Conservation (phyloP, 2,113 vertebrate genomes). For the Triplophysa dalaica region DNA sequence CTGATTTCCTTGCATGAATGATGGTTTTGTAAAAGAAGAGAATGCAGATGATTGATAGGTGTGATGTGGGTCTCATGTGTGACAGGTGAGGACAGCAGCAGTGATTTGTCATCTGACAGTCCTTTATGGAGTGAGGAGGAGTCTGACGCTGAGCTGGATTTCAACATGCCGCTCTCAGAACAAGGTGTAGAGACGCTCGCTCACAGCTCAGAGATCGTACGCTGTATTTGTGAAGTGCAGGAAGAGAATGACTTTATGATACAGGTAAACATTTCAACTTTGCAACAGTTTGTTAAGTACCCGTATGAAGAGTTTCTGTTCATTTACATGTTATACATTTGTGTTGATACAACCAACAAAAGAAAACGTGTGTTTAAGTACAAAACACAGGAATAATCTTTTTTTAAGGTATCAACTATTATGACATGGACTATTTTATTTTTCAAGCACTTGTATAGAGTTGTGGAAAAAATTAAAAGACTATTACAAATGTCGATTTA, state of each 20-base stretch:
- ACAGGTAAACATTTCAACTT: slow-evolving; percentile 76
- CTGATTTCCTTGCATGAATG: background rate
- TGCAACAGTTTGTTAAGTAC: background rate
- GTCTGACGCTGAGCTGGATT: slow-evolving; percentile 78
- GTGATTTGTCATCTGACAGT: slow-evolving; percentile 89
- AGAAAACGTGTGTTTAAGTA: background rate
- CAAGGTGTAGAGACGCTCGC: slow-evolving; percentile 74
- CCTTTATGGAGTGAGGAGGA: slow-evolving; percentile 91
- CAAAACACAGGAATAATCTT: background rate
- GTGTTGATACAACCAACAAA: background rate
- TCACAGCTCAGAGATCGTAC: slow-evolving; percentile 86
- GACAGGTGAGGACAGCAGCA: slow-evolving; percentile 85
- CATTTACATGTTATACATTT: background rate
- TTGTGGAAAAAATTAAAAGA: no score
- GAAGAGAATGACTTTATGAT: slow-evolving; percentile 99
- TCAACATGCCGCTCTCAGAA: slow-evolving; percentile 79
- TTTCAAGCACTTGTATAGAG: no score
- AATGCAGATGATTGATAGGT: no score
- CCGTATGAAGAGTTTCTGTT: background rate
- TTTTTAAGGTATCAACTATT: no score
- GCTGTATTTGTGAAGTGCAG: slow-evolving; percentile 93
- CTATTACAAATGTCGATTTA: no score
- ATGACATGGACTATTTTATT: no score
- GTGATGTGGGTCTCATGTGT: slow-evolving; percentile 12
- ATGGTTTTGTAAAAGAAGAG: background rate